Evolutionary conservation across 2,113 vertebrate genomes (phyloP), one percentile per base, ranked within the genome.

Genomic region (Neodontobutis hainanensis): DNA sequence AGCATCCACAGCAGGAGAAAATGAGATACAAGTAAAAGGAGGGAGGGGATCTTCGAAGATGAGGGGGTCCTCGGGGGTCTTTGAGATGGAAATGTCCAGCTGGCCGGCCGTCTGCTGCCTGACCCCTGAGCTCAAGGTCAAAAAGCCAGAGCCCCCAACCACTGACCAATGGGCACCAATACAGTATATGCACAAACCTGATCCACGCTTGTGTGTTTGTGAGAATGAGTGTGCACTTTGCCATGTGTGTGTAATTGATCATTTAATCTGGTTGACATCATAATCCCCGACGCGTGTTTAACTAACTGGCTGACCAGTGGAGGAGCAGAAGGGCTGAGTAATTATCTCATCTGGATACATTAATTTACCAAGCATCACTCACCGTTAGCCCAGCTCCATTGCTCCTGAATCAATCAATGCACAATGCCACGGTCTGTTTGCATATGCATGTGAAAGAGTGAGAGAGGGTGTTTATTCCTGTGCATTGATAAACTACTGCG

Each of bases 61-160:
- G 58, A 70, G 40, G 60, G 80, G 84, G 87, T 87, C 86, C 82
- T 87, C 9, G 14, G 85, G 90, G 90, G 88, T 89, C 94, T 96
- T 97, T 96, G 92, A 96, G 94, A 96, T 97, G 96, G 95, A 96
- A 97, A 96, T 95, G 94, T 93, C 94, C 96, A 98, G 95, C 96
- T 98, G 96, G 93, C 94, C 86, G 93, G 92, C 96, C 95, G 96
- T 95, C 95, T 96, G 95, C 94, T 96, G 93, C 91, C 92, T 97
- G 95, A 96, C 94, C 96, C 92, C 92, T 93, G 92, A 92, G 94
- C 93, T 93, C 93, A 94, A 94, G 95, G 96, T 96, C 95, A 96
- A 94, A 55, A 93, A 94, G 92, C 90, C 92, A 90, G 90, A 90
- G 90, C 92, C 91, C 93, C 88, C 64, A 52, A 74, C 73, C 86